A percentile compares a stretch with the other conserved stretches of the same genome.
Evolutionary conservation across 2,797 vertebrate species (phyloP).

Genomic region (Urosaurus nigricauda): DNA sequence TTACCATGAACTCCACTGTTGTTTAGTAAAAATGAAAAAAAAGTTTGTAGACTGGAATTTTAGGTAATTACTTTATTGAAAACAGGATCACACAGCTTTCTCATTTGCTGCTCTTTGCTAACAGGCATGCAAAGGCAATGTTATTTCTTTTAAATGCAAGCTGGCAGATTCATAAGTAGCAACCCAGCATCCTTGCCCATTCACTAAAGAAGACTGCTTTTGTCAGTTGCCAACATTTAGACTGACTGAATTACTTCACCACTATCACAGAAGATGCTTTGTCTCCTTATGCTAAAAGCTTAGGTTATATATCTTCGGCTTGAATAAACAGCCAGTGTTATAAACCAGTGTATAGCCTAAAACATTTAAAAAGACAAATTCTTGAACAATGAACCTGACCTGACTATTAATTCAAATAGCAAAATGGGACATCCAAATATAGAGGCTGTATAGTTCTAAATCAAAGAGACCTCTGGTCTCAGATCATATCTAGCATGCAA

Average conservation of each 20-base stretch:
- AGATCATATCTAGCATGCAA: too few species aligned
- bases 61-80: slow-evolving; percentile 24
- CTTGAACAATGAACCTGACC: too few species aligned
- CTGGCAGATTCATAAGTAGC: slow-evolving; percentile 7
- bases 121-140: background rate
- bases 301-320: background rate
- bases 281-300: background rate
- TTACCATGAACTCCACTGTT: background rate
- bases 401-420: background rate
- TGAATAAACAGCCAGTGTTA: background rate
- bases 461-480: background rate
- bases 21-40: too few species aligned
- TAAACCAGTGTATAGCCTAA: background rate
- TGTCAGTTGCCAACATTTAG: background rate
- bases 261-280: background rate
- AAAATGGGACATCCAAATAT: background rate
- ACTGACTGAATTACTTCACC: background rate
- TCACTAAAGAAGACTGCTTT: background rate
- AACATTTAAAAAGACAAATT: background rate
- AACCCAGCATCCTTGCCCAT: background rate
- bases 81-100: background rate
- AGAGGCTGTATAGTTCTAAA: background rate
- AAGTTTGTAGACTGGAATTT: background rate
- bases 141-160: background rate
- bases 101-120: background rate